A percentile compares a stretch with the other conserved stretches of the same genome.
These are phyloP conservation scores for Diglossa brunneiventris DNA, from an alignment of 2,113 vertebrate genomes.

Conservation along the genomic window DNA sequence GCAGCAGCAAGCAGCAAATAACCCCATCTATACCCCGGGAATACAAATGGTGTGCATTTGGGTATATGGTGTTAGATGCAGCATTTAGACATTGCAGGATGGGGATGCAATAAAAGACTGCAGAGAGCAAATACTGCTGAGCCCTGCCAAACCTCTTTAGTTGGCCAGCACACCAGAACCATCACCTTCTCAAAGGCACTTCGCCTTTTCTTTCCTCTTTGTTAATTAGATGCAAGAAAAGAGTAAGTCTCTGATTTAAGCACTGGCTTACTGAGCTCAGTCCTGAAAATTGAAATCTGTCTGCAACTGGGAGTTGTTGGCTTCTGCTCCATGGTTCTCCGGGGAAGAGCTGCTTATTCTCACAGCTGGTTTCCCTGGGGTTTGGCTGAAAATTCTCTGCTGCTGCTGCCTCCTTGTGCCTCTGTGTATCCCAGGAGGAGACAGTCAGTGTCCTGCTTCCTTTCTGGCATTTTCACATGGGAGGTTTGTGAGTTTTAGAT, in stretches of 20 bases:
- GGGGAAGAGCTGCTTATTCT: neutral
- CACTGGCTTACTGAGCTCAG: neutral
- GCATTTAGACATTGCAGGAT: neutral
- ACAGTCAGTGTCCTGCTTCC: neutral
- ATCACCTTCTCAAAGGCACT: neutral
- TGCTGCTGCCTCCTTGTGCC: rapidly evolving
- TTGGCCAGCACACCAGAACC: neutral
- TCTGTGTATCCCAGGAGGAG: neutral
- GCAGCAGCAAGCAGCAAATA: neutral
- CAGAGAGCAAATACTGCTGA: neutral
- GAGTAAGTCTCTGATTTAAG: neutral
- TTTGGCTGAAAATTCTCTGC: neutral
- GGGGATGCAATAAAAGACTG: neutral
- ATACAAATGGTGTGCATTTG: neutral
- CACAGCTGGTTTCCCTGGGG: neutral
- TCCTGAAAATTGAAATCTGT: neutral
- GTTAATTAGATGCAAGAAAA: neutral
- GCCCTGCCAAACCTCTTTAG: neutral
- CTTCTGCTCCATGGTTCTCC: neutral
- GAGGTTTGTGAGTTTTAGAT: neutral
- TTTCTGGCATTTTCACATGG: neutral
- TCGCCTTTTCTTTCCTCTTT: neutral
- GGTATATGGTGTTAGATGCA: neutral
- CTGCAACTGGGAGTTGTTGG: rapidly evolving
- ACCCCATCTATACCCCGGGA: neutral